Evolutionary conservation across 2,113 vertebrate genomes (phyloP).

Genomic region (Malurus elegans): DNA sequence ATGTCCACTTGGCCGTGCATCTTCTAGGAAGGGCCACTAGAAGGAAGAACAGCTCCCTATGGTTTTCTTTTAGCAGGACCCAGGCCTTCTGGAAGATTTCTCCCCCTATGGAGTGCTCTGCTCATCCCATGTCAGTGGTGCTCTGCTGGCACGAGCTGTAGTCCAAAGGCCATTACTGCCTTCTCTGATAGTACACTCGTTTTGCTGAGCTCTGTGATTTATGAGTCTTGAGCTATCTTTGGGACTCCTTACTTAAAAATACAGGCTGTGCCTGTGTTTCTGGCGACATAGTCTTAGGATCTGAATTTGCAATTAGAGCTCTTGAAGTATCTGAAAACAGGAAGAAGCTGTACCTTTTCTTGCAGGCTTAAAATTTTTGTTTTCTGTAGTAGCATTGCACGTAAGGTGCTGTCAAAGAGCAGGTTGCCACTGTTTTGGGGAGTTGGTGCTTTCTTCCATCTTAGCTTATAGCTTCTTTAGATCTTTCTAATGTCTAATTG

Average conservation of each 20-base stretch:
- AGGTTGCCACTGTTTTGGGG: background rate
- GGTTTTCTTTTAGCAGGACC: background rate
- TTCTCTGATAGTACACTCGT: background rate
- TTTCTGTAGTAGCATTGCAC: background rate
- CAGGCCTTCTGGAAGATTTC: background rate
- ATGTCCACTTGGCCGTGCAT: background rate
- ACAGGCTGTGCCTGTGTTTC: background rate
- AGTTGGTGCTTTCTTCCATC: background rate
- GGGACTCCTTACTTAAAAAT: background rate
- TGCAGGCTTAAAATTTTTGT: background rate
- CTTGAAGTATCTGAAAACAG: background rate
- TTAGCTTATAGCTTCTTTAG: background rate
- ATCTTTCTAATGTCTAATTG: background rate
- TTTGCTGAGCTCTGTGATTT: background rate
- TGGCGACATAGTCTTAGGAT: background rate
- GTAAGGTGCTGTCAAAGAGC: background rate
- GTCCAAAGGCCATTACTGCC: background rate
- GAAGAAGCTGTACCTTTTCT: background rate
- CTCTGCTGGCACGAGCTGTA: background rate
- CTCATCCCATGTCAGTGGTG: fast-evolving
- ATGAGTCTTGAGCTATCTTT: background rate
- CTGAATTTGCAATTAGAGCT: background rate
- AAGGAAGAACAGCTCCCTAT: background rate
- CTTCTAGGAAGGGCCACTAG: background rate
- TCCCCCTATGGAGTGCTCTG: background rate